Percentiles rank a stretch among this genome's conserved stretches.
Evolutionary conservation across 2,113 vertebrate species (phyloP).

Genomic region (Silurus meridionalis): DNA sequence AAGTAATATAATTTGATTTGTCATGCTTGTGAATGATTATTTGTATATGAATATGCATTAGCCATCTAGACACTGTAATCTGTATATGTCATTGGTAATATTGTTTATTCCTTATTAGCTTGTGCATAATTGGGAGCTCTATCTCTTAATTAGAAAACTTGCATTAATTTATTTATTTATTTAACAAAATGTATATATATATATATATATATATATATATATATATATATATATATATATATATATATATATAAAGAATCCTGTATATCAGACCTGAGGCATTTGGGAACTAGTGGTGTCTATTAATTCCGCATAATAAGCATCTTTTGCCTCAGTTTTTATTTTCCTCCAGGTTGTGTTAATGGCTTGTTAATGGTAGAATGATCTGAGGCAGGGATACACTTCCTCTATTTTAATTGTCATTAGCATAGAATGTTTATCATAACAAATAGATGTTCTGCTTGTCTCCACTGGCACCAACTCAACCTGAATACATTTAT

Average conservation of each 20-base stretch:
- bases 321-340: not conserved
- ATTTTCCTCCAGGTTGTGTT: slow-evolving; percentile 3
- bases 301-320: not conserved
- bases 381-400: not conserved
- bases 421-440: slow-evolving; percentile 29
- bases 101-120: not conserved
- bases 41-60: not conserved
- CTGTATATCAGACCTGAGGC: not conserved
- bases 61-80: not conserved
- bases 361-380: not conserved
- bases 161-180: not conserved
- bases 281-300: not conserved
- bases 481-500: not conserved
- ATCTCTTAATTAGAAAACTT: not conserved
- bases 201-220: too few species aligned
- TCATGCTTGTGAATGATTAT: not conserved
- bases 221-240: too few species aligned
- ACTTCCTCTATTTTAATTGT: slow-evolving; percentile 3
- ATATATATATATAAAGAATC: not conserved
- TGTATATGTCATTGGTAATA: not conserved
- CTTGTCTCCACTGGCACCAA: slow-evolving; percentile 11
- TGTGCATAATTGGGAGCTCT: not conserved
- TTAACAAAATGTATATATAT: not conserved
- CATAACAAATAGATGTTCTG: slow-evolving; percentile 29
- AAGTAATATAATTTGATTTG: not conserved